Evolutionary conservation across 1,140 invertebrate species (phyloP).

Genomic region (Euura saliciscinereae): DNA sequence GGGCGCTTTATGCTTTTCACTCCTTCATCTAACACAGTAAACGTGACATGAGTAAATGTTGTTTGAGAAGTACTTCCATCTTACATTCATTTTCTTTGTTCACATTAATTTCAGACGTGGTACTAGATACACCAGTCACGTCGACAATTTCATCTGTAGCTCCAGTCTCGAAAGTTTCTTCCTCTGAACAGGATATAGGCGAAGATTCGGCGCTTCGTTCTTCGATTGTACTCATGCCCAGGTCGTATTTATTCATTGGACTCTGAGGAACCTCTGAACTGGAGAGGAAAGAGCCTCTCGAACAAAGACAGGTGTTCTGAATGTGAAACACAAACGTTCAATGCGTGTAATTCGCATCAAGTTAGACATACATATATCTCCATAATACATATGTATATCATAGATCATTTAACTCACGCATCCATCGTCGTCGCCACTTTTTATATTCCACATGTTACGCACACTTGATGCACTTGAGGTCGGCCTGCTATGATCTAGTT

Average conservation of each 20-base stretch:
- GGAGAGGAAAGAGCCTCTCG: neutral
- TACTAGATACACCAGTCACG: slow-evolving; percentile 20
- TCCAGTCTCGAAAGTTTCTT: neutral
- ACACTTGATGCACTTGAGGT: slow-evolving; percentile 4
- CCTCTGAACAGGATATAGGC: slow-evolving; percentile 8
- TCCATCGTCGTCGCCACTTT: slow-evolving; percentile 9
- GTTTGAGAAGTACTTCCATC: neutral
- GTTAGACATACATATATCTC: neutral
- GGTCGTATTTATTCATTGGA: neutral
- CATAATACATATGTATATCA: neutral
- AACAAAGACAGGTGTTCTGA: neutral
- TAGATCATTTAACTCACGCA: neutral
- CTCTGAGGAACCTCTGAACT: neutral
- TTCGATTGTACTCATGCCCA: slow-evolving; percentile 9
- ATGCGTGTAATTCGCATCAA: neutral
- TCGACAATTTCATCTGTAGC: slow-evolving; percentile 20
- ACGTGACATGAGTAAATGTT: neutral
- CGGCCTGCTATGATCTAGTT: slow-evolving; percentile 22
- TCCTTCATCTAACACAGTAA: neutral
- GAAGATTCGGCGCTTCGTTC: slow-evolving; percentile 20
- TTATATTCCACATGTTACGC: slow-evolving; percentile 22
- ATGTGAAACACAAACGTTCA: neutral
- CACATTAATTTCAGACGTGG: neutral
- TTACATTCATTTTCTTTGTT: slow-evolving; percentile 1
- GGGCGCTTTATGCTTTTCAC: neutral